Conservation (phyloP, 2,797 vertebrate species). For the Helicolenus hilgendorfi region DNA sequence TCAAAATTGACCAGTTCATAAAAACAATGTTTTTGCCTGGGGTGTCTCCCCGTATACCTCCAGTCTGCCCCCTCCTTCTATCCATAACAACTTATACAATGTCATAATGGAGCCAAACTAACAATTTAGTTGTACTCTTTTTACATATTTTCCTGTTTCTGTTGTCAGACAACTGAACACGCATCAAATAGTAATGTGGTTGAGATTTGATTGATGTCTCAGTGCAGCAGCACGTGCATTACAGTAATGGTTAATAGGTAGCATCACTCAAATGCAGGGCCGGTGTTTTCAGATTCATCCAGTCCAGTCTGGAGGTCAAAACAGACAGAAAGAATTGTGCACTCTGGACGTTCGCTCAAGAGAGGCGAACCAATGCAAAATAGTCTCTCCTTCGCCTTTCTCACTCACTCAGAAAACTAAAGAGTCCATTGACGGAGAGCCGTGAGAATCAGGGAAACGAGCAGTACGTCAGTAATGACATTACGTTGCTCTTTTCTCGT, state of each 20-base stretch:
- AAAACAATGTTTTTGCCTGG: too few relatives aligned
- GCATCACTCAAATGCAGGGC: not conserved
- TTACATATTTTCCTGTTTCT: not conserved
- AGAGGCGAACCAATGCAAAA: not conserved
- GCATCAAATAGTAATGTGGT: not conserved
- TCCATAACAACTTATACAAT: too few relatives aligned
- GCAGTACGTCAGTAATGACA: constrained; percentile 39
- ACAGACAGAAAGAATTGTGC: not conserved
- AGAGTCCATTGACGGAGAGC: constrained; percentile 40
- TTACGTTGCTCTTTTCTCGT: constrained; percentile 40
- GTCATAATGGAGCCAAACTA: not conserved
- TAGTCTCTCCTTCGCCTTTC: not conserved
- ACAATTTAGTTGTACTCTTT: not conserved
- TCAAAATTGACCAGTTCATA: too few relatives aligned
- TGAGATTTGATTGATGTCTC: not conserved
- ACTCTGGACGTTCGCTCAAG: not conserved
- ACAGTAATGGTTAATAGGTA: not conserved
- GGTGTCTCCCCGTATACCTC: too few relatives aligned
- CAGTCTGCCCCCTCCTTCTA: too few relatives aligned
- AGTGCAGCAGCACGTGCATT: not conserved
- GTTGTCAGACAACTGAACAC: not conserved
- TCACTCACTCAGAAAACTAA: not conserved
- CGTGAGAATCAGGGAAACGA: constrained; percentile 41
- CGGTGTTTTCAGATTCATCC: not conserved
- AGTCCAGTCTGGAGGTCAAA: not conserved